Conservation (phyloP, 2,888 invertebrate genomes). For the Lasioglossum calceatum region DNA sequence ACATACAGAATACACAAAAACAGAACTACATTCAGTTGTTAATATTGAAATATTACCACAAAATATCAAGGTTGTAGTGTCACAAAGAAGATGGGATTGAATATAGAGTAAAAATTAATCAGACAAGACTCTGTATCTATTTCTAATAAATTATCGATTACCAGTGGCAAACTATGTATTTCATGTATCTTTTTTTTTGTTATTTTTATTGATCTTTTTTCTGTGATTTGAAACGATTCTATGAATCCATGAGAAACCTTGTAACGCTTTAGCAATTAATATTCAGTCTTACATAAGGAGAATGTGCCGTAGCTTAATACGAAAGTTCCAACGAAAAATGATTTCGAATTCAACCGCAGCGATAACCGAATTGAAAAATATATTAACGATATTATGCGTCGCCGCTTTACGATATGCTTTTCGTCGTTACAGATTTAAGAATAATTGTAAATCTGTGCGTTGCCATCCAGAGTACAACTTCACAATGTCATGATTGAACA, state of each 20-base stretch:
- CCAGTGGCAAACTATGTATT: constrained; percentile 49
- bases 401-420: constrained; percentile 56
- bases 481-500: constrained; percentile 31
- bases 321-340: constrained; percentile 20
- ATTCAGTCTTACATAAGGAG: constrained; percentile 65
- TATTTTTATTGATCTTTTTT: constrained; percentile 8
- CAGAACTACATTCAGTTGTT: constrained; percentile 62
- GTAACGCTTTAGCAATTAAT: constrained; percentile 55
- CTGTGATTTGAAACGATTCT: constrained; percentile 19
- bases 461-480: constrained; percentile 23
- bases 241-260: constrained; percentile 31
- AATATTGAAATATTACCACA: constrained; percentile 69
- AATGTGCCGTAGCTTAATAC: constrained; percentile 26
- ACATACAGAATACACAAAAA: constrained; percentile 76
- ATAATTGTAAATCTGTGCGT: constrained; percentile 53
- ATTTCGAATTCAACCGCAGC: neutral
- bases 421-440: constrained; percentile 39
- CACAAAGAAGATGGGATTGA: constrained; percentile 62
- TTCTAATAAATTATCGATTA: constrained; percentile 53
- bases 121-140: constrained; percentile 45
- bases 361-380: constrained; percentile 44
- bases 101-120: constrained; percentile 66
- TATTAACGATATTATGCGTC: constrained; percentile 48
- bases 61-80: constrained; percentile 73
- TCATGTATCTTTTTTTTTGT: constrained; percentile 18